Evolutionary conservation across 2,888 invertebrate species (phyloP).

Genomic region (Tethea ocularis): DNA sequence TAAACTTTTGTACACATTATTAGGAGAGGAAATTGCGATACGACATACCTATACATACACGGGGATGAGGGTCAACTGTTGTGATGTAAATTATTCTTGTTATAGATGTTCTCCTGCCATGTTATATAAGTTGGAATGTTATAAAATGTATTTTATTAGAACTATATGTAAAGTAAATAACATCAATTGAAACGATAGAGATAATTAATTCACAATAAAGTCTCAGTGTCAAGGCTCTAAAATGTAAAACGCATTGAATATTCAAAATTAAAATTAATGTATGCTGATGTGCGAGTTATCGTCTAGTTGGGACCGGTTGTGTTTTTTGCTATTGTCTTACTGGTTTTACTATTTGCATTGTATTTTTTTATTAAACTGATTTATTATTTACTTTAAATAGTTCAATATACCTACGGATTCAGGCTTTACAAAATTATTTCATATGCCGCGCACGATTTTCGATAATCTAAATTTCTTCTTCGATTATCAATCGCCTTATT

Average conservation of each 20-base stretch:
- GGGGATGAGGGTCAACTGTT: too few species aligned
- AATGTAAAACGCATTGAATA: background rate
- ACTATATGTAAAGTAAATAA: too few species aligned
- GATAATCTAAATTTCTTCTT: constrained; percentile 23
- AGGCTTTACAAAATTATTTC: background rate
- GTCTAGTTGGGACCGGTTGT: background rate
- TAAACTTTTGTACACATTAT: background rate
- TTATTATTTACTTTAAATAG: background rate
- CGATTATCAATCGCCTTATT: constrained; percentile 21
- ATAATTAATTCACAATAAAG: too few species aligned
- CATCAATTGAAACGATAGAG: too few species aligned
- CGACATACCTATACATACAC: too few species aligned
- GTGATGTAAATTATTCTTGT: too few species aligned
- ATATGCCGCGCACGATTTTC: constrained; percentile 13
- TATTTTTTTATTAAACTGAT: background rate
- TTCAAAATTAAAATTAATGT: background rate
- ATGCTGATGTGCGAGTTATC: background rate
- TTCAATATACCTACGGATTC: background rate
- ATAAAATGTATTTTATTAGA: too few species aligned
- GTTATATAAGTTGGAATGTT: too few species aligned
- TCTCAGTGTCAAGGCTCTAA: background rate
- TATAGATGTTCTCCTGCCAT: background rate
- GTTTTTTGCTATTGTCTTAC: background rate
- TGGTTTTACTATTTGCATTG: background rate
- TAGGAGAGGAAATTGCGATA: too few species aligned